Conservation (phyloP, 2,888 invertebrate genomes). For the Chloromyia formosa region DNA sequence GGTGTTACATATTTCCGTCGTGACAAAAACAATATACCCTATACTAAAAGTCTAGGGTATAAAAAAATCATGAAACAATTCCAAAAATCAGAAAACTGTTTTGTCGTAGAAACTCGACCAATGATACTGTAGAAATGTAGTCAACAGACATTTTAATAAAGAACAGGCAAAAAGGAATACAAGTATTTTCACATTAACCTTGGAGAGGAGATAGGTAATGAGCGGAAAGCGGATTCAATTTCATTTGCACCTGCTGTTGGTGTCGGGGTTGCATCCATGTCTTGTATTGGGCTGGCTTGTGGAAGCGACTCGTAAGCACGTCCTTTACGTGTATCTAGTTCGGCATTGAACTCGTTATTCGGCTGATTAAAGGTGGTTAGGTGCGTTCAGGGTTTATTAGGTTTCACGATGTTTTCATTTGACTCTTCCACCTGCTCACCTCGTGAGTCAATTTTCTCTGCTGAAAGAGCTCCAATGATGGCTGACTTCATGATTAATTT, state of each 20-base stretch:
- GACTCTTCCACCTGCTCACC: not conserved
- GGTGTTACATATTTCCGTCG: too few species aligned
- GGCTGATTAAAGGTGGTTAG: not conserved
- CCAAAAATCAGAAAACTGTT: too few species aligned
- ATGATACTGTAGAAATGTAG: too few species aligned
- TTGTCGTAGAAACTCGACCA: too few species aligned
- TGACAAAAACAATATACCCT: too few species aligned
- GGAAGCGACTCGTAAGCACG: not conserved
- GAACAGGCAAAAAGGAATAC: conserved; percentile 4
- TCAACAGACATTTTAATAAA: too few species aligned
- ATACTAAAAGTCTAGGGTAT: too few species aligned
- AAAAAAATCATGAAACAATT: too few species aligned
- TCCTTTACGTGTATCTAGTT: conserved; percentile 19
- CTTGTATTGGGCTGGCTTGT: not conserved
- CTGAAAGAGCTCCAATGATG: too few species aligned
- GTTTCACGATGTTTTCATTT: not conserved
- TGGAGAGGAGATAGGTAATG: conserved; percentile 5
- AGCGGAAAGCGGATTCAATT: conserved; percentile 40
- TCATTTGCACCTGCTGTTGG: conserved; percentile 42
- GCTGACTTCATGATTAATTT: too few species aligned
- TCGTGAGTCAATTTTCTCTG: too few species aligned
- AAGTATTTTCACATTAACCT: not conserved
- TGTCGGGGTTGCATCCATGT: not conserved
- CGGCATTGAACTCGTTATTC: not conserved
- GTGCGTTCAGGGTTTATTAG: not conserved